Conservation (phyloP, 2,888 invertebrate species). For the Leptarthrus brevirostris region DNA sequence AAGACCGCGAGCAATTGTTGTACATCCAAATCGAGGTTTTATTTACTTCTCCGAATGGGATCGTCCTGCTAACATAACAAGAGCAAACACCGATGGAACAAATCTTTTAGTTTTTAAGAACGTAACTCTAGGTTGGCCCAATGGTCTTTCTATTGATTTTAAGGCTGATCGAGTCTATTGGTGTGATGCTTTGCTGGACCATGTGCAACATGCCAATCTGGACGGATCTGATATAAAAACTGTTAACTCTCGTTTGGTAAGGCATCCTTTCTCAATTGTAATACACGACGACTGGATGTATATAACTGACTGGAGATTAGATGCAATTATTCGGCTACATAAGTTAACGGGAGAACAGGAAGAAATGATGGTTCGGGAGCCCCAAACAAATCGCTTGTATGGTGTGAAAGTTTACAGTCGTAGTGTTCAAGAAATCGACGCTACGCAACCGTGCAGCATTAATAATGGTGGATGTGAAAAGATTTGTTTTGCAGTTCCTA, state of each 20-base stretch:
- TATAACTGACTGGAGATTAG: constrained; percentile 96
- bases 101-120: constrained; percentile 89
- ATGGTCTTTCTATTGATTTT: constrained; percentile 94
- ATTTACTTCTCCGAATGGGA: constrained; percentile 98
- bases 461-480: constrained; percentile 94
- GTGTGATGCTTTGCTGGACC: constrained; percentile 96
- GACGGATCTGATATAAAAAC: constrained; percentile 93
- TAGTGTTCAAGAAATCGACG: constrained; percentile 77
- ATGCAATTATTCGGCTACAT: constrained; percentile 90
- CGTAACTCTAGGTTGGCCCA: constrained; percentile 96
- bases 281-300: constrained; percentile 93
- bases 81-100: constrained; percentile 91
- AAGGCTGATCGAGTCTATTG: constrained; percentile 90
- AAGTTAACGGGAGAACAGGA: constrained; percentile 91
- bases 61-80: constrained; percentile 94
- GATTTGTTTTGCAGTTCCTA: constrained; percentile 91
- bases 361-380: constrained; percentile 86
- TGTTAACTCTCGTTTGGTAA: constrained; percentile 84
- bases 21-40: constrained; percentile 94
- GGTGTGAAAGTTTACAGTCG: constrained; percentile 91
- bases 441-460: constrained; percentile 82
- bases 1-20: constrained; percentile 94
- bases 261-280: constrained; percentile 92
- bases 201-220: constrained; percentile 92
- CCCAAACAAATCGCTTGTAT: constrained; percentile 89